Percentiles rank a stretch among this genome's conserved stretches.
Conservation (phyloP, 2,797 vertebrate species). For the Gastrophryne carolinensis region DNA sequence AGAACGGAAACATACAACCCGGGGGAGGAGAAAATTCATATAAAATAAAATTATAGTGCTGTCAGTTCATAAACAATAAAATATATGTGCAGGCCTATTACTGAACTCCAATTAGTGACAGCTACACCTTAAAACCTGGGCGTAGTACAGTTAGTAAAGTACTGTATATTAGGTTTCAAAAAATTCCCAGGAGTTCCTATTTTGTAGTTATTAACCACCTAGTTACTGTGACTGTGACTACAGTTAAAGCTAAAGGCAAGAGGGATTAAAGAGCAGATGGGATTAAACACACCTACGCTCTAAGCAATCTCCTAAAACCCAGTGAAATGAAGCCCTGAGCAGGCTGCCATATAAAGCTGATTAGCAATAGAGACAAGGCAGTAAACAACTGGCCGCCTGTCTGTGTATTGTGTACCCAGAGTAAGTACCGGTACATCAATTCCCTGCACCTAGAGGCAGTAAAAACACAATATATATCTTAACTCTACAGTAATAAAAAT, state of each 20-base stretch:
- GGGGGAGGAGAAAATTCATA: no score
- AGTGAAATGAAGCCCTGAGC: conserved; percentile 21
- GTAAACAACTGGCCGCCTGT: background rate
- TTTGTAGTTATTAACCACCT: background rate
- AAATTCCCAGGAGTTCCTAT: background rate
- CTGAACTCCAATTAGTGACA: no score
- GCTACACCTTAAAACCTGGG: no score
- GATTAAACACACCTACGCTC: conserved; percentile 46
- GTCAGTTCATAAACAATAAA: no score
- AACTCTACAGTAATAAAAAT: no score
- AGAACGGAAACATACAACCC: no score
- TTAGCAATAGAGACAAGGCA: conserved; percentile 4
- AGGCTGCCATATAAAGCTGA: conserved; percentile 18
- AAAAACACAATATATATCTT: no score
- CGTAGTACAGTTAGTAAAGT: no score
- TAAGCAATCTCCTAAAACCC: conserved; percentile 44
- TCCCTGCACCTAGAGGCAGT: background rate
- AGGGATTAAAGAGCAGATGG: conserved; percentile 49
- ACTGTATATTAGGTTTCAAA: background rate
- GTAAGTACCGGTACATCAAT: background rate
- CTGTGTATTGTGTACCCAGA: background rate
- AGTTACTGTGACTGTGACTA: conserved; percentile 13
- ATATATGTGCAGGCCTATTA: no score
- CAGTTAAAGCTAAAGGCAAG: conserved; percentile 27
- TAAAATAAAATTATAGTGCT: no score